These are phyloP conservation scores for Ectemnius cavifrons DNA, from an alignment of 2,888 invertebrate genomes.

Conservation along the genomic window DNA sequence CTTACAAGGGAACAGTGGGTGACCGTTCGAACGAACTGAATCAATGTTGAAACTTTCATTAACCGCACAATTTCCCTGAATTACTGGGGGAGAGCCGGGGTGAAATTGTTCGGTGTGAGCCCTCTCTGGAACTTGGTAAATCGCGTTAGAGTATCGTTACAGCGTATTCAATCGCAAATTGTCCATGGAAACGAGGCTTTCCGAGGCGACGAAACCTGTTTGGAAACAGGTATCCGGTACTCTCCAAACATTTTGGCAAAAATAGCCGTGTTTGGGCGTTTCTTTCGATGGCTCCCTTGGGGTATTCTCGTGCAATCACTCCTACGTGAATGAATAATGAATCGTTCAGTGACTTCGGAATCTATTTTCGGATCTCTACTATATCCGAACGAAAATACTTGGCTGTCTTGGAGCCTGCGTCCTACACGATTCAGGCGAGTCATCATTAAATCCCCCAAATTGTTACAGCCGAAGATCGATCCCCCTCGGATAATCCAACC, in stretches of 20 bases:
- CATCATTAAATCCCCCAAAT: constrained; percentile 16
- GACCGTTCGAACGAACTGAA: no score
- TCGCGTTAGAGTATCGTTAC: no score
- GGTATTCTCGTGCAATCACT: constrained; percentile 2
- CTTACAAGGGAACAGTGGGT: no score
- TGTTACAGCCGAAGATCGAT: constrained; percentile 17
- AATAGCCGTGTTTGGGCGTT: not conserved
- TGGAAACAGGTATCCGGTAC: not conserved
- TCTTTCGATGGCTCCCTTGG: not conserved
- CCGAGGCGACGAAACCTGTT: constrained; percentile 4
- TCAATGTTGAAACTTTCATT: no score
- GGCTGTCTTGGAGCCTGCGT: not conserved
- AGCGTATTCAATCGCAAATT: no score
- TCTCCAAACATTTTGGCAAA: constrained; percentile 6
- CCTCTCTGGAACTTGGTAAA: no score
- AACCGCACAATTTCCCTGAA: no score
- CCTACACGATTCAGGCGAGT: constrained; percentile 20
- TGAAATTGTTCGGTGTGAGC: no score
- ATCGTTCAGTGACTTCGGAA: not conserved
- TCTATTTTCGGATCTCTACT: not conserved
- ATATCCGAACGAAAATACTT: not conserved
- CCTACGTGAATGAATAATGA: constrained; percentile 5
- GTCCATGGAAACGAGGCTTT: no score
- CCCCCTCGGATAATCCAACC: not conserved
- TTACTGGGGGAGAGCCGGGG: no score